Percentiles rank a stretch among this genome's conserved stretches.
Evolutionary conservation across 2,113 vertebrate species (phyloP).

Genomic region (Mormyrus lacerda): DNA sequence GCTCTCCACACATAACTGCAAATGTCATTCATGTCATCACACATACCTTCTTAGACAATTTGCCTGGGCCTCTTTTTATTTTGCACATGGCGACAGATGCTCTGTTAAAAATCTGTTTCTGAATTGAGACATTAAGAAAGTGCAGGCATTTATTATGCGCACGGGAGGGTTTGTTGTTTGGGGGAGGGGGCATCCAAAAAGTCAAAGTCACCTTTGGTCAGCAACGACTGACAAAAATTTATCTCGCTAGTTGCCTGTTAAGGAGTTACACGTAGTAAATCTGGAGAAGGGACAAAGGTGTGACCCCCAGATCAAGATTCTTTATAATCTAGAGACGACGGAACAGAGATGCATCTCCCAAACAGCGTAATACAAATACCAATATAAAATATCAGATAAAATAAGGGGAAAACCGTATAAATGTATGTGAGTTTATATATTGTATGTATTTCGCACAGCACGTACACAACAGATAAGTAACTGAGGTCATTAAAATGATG

Average conservation of each 20-base stretch:
- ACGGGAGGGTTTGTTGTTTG: neutral
- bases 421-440: neutral
- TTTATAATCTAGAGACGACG: no score
- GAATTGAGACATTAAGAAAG: neutral
- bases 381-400: neutral
- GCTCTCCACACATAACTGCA: neutral
- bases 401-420: neutral
- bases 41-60: neutral
- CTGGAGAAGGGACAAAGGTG: no score
- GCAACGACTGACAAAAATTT: no score
- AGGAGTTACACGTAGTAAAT: no score
- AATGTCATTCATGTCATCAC: neutral
- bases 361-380: neutral
- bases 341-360: neutral
- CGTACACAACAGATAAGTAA: no score
- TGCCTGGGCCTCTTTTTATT: neutral
- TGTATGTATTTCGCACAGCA: no score
- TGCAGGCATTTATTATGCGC: neutral
- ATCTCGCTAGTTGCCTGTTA: no score
- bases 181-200: no score
- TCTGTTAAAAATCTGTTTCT: neutral
- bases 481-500: neutral
- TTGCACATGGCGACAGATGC: neutral
- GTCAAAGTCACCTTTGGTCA: no score
- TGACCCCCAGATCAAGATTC: no score